Conservation (phyloP, 2,797 vertebrate genomes). For the Acanthurus lineatus region DNA sequence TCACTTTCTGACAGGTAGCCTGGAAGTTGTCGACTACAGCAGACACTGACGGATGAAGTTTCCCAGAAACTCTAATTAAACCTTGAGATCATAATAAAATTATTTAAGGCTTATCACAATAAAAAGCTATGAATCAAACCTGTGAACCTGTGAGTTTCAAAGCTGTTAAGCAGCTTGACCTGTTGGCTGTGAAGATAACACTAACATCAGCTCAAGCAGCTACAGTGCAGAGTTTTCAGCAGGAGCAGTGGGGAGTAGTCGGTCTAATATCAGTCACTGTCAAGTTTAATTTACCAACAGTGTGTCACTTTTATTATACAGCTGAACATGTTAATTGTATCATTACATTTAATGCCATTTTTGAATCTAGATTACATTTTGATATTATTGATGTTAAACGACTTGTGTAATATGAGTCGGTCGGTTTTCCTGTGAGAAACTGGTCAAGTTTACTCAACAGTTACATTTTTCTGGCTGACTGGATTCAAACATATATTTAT, state of each 20-base stretch:
- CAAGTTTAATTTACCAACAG: neutral
- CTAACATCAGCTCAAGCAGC: slow-evolving; percentile 5
- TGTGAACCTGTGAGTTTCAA: slow-evolving; percentile 32
- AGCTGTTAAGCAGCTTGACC: slow-evolving; percentile 21
- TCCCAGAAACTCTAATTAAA: slow-evolving; percentile 30
- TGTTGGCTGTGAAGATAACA: slow-evolving; percentile 28
- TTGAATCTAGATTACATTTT: neutral
- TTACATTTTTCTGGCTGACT: neutral
- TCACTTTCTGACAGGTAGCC: slow-evolving; percentile 44
- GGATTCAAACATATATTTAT: neutral
- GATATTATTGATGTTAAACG: neutral
- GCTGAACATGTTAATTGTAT: neutral
- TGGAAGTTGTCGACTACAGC: slow-evolving; percentile 6
- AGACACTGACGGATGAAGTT: slow-evolving; percentile 26
- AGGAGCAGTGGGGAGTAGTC: neutral
- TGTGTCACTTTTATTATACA: neutral
- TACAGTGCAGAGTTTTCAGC: slow-evolving; percentile 4
- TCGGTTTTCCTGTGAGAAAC: neutral
- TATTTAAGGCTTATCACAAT: slow-evolving; percentile 30
- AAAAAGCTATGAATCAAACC: slow-evolving; percentile 21
- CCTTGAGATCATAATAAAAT: slow-evolving; percentile 18
- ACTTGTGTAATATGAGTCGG: neutral
- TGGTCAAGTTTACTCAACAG: neutral
- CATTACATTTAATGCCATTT: neutral
- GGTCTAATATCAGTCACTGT: neutral